Evolutionary conservation across 2,113 vertebrate genomes (phyloP).

Genomic region (Limnothrissa miodon): DNA sequence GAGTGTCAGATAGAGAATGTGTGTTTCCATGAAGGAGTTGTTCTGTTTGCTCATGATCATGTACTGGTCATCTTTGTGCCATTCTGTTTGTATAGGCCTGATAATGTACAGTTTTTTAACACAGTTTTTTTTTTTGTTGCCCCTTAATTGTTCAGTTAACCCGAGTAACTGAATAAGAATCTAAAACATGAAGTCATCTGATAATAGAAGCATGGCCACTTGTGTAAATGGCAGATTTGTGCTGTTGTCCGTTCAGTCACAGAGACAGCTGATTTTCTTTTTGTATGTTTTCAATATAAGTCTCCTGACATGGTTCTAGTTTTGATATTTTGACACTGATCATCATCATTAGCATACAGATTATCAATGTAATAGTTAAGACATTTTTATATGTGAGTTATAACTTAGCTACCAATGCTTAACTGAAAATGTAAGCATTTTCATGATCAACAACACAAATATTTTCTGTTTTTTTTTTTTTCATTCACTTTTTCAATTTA

Average conservation of each 20-base stretch:
- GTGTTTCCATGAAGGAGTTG: background rate
- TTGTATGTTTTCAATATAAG: background rate
- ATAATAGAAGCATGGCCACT: background rate
- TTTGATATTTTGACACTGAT: background rate
- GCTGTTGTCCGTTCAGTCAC: background rate
- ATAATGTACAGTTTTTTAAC: slow-evolving; percentile 12
- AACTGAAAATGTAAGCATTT: background rate
- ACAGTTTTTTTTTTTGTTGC: background rate
- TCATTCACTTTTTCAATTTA: slow-evolving; percentile 36
- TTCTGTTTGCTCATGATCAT: background rate
- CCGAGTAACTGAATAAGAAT: background rate
- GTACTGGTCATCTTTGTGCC: slow-evolving; percentile 12
- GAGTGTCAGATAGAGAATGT: background rate
- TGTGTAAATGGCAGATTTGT: background rate
- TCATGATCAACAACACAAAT: slow-evolving; percentile 3
- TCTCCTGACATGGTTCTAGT: background rate
- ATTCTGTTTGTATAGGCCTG: slow-evolving; percentile 15
- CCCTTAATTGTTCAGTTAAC: background rate
- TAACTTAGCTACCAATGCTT: background rate
- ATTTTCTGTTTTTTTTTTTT: slow-evolving; percentile 14
- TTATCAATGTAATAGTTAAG: background rate
- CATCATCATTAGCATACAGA: background rate
- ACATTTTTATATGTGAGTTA: background rate
- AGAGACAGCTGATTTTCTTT: background rate
- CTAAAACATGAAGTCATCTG: background rate